Evolutionary conservation across 2,888 invertebrate species (phyloP), one percentile per base, ranked within the genome.

Genomic region (Coelinius sp.): DNA sequence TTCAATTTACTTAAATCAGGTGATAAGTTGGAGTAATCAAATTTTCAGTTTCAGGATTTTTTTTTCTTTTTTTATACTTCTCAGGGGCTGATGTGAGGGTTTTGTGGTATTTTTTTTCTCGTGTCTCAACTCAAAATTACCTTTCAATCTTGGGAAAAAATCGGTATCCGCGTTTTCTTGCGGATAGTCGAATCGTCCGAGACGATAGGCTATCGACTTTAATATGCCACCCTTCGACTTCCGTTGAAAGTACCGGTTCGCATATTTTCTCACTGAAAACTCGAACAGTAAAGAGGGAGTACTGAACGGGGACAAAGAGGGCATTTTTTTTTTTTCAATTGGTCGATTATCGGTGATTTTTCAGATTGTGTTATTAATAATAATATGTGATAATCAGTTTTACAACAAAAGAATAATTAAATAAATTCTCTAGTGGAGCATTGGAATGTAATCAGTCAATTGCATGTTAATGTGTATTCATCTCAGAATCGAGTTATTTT

Each of bases 61-160:
- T 44, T n/a, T 44, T 14, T 17, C 14, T 44, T 31, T 8, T 31
- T 8, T 31, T 8, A 31, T 31, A n/a, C n/a, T n/a, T n/a, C n/a
- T n/a, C n/a, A 14, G n/a, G 46, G 7, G 17, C 14, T 44, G 12
- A n/a, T 49, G 14, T 20, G 20, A 20, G 17, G 46, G 8, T 17
- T 49, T 49, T 17, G 20, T 49, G 5, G 20, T 49, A 14, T 14
- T 6, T 20, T 5, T 8, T 49, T 49, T 49, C 46, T 59, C 12
- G 24, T 24, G 53, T 14, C 31, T 59, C 12, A 49, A 49, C 69
- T 70, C 67, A 63, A 69, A 76, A 81, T 86, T 86, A 86, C 86
- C 86, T 86, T 83, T 84, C 83, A 81, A 84, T 85, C 81, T 86
- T 85, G 71, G 86, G 86, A 81, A 86, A 86, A 82, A 86, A 86